A percentile compares a stretch with the other conserved stretches of the same genome.
These are phyloP conservation scores for Heliconius ismenius DNA, from an alignment of 2,888 invertebrate species.

Conservation along the genomic window DNA sequence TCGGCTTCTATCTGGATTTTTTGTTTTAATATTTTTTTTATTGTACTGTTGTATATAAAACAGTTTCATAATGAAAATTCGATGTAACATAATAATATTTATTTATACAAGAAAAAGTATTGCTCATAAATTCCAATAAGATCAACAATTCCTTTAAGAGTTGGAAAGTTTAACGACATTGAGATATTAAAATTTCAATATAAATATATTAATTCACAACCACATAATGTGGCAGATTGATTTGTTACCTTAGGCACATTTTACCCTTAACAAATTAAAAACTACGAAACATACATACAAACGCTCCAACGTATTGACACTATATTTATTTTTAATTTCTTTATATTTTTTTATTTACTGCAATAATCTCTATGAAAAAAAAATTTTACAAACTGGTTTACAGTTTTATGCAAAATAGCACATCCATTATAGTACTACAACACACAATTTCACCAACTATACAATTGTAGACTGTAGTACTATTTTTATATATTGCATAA, in stretches of 20 bases:
- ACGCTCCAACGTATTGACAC: slow-evolving; percentile 3
- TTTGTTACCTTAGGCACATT: slow-evolving; percentile 62
- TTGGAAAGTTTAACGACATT: slow-evolving; percentile 27
- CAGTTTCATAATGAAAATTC: slow-evolving; percentile 13
- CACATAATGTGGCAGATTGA: slow-evolving; percentile 21
- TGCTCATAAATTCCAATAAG: slow-evolving; percentile 23
- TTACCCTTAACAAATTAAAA: slow-evolving; percentile 48
- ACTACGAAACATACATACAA: slow-evolving; percentile 29
- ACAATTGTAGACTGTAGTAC: background rate
- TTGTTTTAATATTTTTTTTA: background rate
- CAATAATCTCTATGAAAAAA: background rate
- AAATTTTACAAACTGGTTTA: background rate
- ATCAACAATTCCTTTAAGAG: slow-evolving; percentile 45
- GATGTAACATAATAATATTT: background rate
- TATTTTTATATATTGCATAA: background rate
- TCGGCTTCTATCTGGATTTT: background rate
- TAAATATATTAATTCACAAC: background rate
- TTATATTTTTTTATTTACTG: background rate
- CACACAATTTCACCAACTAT: background rate
- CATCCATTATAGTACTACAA: background rate
- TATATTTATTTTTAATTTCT: background rate
- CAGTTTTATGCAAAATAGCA: background rate
- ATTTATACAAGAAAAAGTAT: slow-evolving; percentile 1
- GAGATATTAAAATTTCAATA: slow-evolving; percentile 25
- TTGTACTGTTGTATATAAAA: background rate